Evolutionary conservation across 2,797 vertebrate genomes (phyloP), one percentile per base, ranked within the genome.

Genomic region (Lagorchestes hirsutus): DNA sequence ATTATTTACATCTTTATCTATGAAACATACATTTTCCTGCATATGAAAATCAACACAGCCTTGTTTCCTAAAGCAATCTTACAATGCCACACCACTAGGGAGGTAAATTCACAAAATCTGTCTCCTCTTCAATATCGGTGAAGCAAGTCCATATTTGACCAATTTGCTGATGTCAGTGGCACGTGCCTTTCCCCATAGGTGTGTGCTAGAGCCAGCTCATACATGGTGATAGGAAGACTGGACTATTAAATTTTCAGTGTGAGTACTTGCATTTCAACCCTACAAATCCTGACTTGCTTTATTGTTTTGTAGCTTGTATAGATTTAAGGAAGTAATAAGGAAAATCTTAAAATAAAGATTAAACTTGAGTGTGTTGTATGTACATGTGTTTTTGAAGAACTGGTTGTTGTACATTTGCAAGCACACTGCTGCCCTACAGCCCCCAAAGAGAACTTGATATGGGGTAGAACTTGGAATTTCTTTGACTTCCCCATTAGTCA

Each of bases 21-120:
- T 18, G 59, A 59, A 55, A 54, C 29, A 62, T 22, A 31, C 27
- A 28, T 46, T 62, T 94, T 94, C 90, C 93, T 93, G 34, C 92
- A 57, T 46, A 56, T 92, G 11, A 55, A 93, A 56, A 90, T 62
- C 93, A 95, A n/a, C n/a, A 40, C 22, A 95, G 55, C 67, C 13
- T 46, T 74, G 82, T 6, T 92, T 58, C 28, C 40, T 46, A 40
- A 82, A 6, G 18, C 10, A 18, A 13, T 90, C 10, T 82, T 94
- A 24, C 0, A 10, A 82, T 27, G 2, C 22, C 87, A 40, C 5
- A 18, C 24, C 93, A 92, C 1, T 55, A 28, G 57, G 9, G 13
- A 9, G 34, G 31, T 16, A 95, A 91, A 96, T 82, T 28, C 55
- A 55, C 74, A 90, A 94, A 74, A 0, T 18, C 74, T 91, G 0